These are phyloP conservation scores for Zaprionus bogoriensis DNA, from an alignment of 2,888 invertebrate species.

Conservation along the genomic window DNA sequence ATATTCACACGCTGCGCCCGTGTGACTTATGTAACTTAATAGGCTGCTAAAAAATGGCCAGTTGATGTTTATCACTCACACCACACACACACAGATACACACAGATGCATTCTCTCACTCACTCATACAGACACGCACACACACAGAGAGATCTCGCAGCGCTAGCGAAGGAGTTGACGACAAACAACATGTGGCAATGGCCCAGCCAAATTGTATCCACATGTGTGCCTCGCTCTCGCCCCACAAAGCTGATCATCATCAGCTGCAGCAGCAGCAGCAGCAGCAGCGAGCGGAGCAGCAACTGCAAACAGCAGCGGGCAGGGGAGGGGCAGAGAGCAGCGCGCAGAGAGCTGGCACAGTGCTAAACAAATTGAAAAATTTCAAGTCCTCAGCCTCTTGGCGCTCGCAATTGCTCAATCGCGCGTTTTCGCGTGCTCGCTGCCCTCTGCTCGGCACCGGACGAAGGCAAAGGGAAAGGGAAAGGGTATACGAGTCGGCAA, in stretches of 20 bases:
- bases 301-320: conserved; percentile 12
- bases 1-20: conserved; percentile 64
- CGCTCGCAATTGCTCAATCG: conserved; percentile 74
- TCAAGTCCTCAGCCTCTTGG: conserved; percentile 72
- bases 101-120: too few relatives aligned
- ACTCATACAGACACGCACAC: conserved; percentile 14
- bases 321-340: conserved; percentile 11
- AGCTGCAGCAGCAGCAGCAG: conserved; percentile 29
- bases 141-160: background rate
- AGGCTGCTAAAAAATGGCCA: conserved; percentile 70
- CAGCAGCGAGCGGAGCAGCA: conserved; percentile 10
- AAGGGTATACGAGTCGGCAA: conserved; percentile 1
- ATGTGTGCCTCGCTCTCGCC: conserved; percentile 59
- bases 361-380: conserved; percentile 74
- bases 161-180: conserved; percentile 45
- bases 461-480: conserved; percentile 15
- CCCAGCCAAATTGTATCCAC: conserved; percentile 74
- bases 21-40: conserved; percentile 73
- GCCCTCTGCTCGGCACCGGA: too few relatives aligned
- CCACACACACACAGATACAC: conserved; percentile 19
- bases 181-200: conserved; percentile 73
- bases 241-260: conserved; percentile 52
- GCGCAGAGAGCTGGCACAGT: conserved; percentile 36
- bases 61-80: conserved; percentile 66
- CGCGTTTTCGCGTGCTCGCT: conserved; percentile 62